Conservation (phyloP, 30 jellyfish, hydroid and myxozoan species). For the Hydra vulgaris region DNA sequence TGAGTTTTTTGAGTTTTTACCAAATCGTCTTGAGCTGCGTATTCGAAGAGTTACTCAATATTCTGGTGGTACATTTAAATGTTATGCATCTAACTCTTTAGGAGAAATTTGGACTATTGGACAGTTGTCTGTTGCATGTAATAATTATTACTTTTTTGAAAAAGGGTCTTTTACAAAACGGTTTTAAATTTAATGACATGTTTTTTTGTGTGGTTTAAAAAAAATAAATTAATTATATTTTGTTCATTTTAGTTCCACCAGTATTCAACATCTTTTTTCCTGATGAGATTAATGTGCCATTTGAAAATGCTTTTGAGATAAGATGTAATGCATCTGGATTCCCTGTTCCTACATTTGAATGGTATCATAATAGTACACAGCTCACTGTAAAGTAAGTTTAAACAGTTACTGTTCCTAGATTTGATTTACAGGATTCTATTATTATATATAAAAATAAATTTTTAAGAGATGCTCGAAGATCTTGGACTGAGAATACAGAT, state of each 20-base stretch:
- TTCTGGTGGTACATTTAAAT: constrained; percentile 32
- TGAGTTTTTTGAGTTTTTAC: constrained; percentile 18
- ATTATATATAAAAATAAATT: no score
- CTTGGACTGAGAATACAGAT: not conserved
- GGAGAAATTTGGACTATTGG: constrained; percentile 11
- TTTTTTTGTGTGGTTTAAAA: no score
- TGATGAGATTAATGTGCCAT: constrained; percentile 40
- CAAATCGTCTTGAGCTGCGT: constrained; percentile 8
- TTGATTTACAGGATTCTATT: no score
- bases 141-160: not conserved
- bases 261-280: constrained; percentile 38
- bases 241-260: constrained; percentile 48
- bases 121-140: constrained; percentile 20
- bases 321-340: constrained; percentile 53
- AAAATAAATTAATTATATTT: no score
- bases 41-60: constrained; percentile 11
- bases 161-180: not conserved
- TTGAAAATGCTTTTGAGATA: constrained; percentile 30
- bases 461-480: constrained; percentile 12
- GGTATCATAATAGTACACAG: constrained; percentile 63
- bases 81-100: not conserved
- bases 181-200: no score
- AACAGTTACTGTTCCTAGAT: no score
- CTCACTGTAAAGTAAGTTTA: constrained; percentile 43
- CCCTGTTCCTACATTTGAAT: constrained; percentile 60